These are phyloP conservation scores for Clanis bilineata DNA, from an alignment of 2,888 invertebrate species.

Conservation along the genomic window DNA sequence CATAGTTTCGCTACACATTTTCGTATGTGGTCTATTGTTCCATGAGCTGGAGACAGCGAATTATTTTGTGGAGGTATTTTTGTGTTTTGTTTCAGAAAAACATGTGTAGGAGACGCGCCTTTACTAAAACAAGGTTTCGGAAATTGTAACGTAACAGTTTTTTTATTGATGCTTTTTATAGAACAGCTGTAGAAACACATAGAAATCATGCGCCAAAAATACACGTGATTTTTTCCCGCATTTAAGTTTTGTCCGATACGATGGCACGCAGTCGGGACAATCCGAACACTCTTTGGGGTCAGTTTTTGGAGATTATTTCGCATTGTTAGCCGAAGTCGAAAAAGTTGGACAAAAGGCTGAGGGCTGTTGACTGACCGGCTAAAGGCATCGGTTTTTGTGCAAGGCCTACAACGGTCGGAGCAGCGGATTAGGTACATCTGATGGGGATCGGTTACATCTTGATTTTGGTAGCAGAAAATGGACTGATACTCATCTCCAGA, in stretches of 20 bases:
- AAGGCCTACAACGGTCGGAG: constrained; percentile 16
- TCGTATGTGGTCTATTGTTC: no score
- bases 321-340: constrained; percentile 70
- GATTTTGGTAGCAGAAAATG: constrained; percentile 22
- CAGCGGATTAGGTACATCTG: constrained; percentile 25
- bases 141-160: no score
- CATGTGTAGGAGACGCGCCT: no score
- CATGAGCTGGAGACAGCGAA: no score
- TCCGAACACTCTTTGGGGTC: constrained; percentile 77
- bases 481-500: constrained; percentile 20
- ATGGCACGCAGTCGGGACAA: constrained; percentile 56
- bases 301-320: constrained; percentile 79
- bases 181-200: constrained; percentile 52
- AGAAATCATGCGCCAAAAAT: constrained; percentile 55
- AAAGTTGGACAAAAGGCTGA: constrained; percentile 60
- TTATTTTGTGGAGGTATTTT: no score
- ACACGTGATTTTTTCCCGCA: constrained; percentile 53
- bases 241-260: constrained; percentile 49
- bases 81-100: no score
- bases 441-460: constrained; percentile 33
- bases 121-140: no score
- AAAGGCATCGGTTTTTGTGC: constrained; percentile 20
- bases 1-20: no score
- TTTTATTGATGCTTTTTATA: background rate
- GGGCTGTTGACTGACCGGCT: constrained; percentile 71